Evolutionary conservation across 2,888 invertebrate genomes (phyloP).

Genomic region (Acleris emargana): DNA sequence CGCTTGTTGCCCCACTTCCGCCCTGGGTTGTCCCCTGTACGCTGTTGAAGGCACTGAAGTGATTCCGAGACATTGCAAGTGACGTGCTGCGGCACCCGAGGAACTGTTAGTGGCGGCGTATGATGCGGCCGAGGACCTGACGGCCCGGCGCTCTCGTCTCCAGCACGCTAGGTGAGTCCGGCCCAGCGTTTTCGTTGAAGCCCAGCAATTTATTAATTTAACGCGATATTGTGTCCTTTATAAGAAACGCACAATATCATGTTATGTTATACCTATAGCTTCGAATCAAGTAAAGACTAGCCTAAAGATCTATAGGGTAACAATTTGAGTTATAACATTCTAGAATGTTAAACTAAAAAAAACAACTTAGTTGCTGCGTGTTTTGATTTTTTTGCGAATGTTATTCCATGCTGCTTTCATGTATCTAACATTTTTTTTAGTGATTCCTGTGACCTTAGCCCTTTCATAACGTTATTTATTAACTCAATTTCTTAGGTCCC

Average conservation of each 20-base stretch:
- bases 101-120: constrained; percentile 53
- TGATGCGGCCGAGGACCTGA: constrained; percentile 61
- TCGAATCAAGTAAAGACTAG: constrained; percentile 6
- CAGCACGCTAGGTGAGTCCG: constrained; percentile 51
- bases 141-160: constrained; percentile 42
- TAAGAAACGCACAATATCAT: not conserved
- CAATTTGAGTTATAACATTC: not conserved
- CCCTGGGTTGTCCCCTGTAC: constrained; percentile 48
- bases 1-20: constrained; percentile 44
- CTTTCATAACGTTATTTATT: no score
- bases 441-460: no score
- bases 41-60: constrained; percentile 49
- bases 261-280: not conserved
- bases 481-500: no score
- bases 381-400: constrained; percentile 19
- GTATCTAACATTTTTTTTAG: not conserved
- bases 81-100: constrained; percentile 38
- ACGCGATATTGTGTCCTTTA: not conserved
- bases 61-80: constrained; percentile 39
- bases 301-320: not conserved
- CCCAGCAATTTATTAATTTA: not conserved
- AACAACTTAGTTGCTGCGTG: not conserved
- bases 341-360: not conserved
- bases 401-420: not conserved
- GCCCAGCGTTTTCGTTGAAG: not conserved